A percentile compares a stretch with the other conserved stretches of the same genome.
Evolutionary conservation across 1,140 invertebrate genomes (phyloP).

Genomic region (Leptinotarsa lineolata): DNA sequence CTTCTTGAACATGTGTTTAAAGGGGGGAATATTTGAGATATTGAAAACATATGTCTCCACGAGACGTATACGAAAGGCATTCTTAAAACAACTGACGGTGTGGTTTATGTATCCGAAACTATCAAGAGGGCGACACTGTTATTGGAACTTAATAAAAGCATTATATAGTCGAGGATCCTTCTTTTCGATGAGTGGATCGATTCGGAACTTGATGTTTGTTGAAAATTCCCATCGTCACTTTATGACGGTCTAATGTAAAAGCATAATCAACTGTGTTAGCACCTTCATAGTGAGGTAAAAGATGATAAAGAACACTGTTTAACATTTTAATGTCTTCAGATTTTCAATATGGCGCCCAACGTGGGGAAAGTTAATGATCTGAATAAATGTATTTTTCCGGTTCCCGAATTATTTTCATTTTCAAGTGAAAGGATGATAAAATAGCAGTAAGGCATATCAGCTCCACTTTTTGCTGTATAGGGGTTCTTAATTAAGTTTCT

Average conservation of each 20-base stretch:
- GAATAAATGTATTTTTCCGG: too few relatives aligned
- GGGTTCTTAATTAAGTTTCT: too few relatives aligned
- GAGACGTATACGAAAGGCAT: conserved; percentile 7
- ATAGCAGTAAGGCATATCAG: too few relatives aligned
- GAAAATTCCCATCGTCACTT: neutral
- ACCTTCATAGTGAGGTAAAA: neutral
- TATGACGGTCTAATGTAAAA: conserved; percentile 11
- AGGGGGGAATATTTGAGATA: conserved; percentile 36
- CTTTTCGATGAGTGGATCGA: neutral
- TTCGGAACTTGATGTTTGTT: neutral
- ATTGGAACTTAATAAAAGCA: conserved; percentile 2
- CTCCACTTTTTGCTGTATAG: too few relatives aligned
- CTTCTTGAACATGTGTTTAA: conserved; percentile 36
- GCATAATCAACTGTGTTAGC: neutral
- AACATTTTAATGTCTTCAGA: neutral
- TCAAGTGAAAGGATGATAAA: too few relatives aligned
- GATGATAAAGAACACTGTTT: neutral
- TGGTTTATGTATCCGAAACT: conserved; percentile 11
- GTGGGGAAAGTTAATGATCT: neutral
- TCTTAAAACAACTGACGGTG: conserved; percentile 9
- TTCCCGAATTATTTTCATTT: too few relatives aligned
- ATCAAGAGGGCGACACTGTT: neutral
- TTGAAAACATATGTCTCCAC: conserved; percentile 37
- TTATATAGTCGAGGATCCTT: neutral
- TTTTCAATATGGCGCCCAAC: neutral